These are phyloP conservation scores for Netelia fuscicornis DNA, from an alignment of 2,888 invertebrate genomes.

Conservation along the genomic window DNA sequence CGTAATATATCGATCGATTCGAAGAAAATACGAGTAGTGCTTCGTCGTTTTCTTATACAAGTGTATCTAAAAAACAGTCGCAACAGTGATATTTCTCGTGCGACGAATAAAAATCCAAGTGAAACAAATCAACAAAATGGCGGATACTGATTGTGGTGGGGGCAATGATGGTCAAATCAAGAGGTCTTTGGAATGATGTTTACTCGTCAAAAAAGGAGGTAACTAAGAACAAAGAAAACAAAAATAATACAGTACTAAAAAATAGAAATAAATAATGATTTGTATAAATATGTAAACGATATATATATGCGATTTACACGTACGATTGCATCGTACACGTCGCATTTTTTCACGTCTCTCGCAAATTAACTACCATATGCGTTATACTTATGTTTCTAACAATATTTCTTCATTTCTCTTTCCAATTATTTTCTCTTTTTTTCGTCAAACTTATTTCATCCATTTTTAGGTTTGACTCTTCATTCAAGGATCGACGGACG, in stretches of 20 bases:
- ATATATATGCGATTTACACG: constrained; percentile 28
- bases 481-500: constrained; percentile 51
- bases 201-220: constrained; percentile 71
- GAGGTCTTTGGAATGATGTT: constrained; percentile 77
- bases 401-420: constrained; percentile 41
- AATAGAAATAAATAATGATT: constrained; percentile 70
- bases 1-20: no score
- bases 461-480: background rate
- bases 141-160: background rate
- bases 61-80: no score
- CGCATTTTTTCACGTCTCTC: constrained; percentile 9
- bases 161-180: constrained; percentile 13
- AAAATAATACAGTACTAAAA: constrained; percentile 58
- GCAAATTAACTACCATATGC: constrained; percentile 29
- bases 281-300: constrained; percentile 58
- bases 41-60: no score
- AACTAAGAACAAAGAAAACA: constrained; percentile 70
- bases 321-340: constrained; percentile 31
- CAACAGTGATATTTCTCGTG: no score
- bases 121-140: background rate
- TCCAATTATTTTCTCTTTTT: constrained; percentile 5
- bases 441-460: constrained; percentile 20
- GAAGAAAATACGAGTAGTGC: no score
- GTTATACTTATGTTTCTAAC: constrained; percentile 37
- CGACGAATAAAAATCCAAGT: background rate